Conservation (phyloP, 2,888 invertebrate species). For the Nomada ruficornis region DNA sequence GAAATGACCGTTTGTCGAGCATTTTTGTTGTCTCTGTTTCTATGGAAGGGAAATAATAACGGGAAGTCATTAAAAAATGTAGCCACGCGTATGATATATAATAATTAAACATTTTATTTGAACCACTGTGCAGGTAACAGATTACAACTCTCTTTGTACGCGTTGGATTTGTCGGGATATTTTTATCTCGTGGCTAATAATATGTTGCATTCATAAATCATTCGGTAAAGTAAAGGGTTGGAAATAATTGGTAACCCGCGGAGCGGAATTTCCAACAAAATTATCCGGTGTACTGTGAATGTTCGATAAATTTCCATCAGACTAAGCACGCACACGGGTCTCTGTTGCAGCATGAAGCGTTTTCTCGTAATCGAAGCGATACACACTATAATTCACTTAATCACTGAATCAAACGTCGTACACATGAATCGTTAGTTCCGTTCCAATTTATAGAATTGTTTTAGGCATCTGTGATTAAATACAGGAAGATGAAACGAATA, state of each 20-base stretch:
- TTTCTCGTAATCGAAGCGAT: not conserved
- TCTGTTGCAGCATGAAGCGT: not conserved
- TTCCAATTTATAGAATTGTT: not conserved
- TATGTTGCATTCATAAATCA: not conserved
- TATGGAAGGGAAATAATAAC: no score
- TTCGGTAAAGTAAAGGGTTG: not conserved
- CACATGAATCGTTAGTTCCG: not conserved
- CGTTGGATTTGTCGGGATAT: not conserved
- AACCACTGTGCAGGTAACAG: not conserved
- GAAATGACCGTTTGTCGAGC: no score
- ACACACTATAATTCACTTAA: not conserved
- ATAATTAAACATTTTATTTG: not conserved
- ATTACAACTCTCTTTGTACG: not conserved
- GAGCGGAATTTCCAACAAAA: conserved; percentile 4
- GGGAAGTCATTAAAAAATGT: no score
- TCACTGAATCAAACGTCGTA: not conserved
- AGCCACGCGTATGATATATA: no score
- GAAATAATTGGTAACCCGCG: conserved; percentile 5
- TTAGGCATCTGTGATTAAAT: not conserved
- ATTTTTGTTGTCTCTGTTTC: no score
- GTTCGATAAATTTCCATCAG: conserved; percentile 30
- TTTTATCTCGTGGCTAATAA: not conserved
- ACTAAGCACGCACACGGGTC: not conserved
- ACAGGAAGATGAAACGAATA: no score
- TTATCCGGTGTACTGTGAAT: conserved; percentile 11